Conservation (phyloP, 2,113 vertebrate species). For the Vicugna pacos region DNA sequence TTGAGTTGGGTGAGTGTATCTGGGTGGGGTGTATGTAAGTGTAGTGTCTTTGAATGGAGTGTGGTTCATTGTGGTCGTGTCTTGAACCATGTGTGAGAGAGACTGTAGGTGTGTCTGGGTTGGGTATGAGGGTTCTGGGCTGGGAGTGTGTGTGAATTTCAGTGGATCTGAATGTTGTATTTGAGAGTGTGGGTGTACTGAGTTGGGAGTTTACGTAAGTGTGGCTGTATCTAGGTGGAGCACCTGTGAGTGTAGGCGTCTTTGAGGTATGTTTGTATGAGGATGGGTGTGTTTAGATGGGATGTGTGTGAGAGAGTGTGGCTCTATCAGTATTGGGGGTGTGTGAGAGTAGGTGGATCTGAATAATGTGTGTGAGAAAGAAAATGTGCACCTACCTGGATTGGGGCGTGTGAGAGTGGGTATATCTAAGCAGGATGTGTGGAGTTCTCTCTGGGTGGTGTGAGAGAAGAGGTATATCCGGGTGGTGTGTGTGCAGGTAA, state of each 20-base stretch:
- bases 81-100: constrained; percentile 22
- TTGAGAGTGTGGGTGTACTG: constrained; percentile 35
- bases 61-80: background rate
- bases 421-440: constrained; percentile 27
- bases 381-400: background rate
- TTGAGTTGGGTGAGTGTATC: constrained; percentile 40
- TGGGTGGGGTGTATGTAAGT: constrained; percentile 13
- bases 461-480: background rate
- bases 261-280: constrained; percentile 41
- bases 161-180: background rate
- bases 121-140: constrained; percentile 13
- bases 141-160: background rate
- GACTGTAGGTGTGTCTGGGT: background rate
- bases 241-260: constrained; percentile 1
- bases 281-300: constrained; percentile 12
- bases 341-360: constrained; percentile 42
- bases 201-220: constrained; percentile 30
- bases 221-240: constrained; percentile 33
- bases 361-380: constrained; percentile 8
- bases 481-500: constrained; percentile 3
- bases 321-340: constrained; percentile 1
- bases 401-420: background rate
- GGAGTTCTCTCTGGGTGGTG: background rate
- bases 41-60: constrained; percentile 42
- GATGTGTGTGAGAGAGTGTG: constrained; percentile 41